Base-by-base conservation (phyloP, 2,113 vertebrate genomes). In the Mesocricetus auratus region DNA sequence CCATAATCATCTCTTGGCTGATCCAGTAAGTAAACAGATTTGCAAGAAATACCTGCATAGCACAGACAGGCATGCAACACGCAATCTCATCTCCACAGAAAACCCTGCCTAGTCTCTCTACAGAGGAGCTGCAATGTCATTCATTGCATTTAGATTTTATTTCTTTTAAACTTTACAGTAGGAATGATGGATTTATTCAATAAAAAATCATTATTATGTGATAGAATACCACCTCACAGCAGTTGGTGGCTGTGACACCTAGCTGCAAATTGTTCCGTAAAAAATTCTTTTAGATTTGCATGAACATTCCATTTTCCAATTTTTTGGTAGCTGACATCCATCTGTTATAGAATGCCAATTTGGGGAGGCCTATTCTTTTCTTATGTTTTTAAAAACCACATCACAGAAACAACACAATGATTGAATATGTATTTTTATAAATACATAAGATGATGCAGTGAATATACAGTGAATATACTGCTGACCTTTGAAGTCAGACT, bases 131-230 rank as follows among this genome's bases (percentile, higher is more conserved):
- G 0, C 36, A 78, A 56, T 36, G 22, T 53, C 36, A 31, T 26
- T 93, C 45, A 85, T 58, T 56, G 69, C 45, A 81, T 60, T 58
- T 75, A 15, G 13, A 10, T 26, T 5, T 83, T 89, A 9, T 82
- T 22, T 29, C 45, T 94, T 22, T 91, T 85, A 82, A 68, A 75
- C 33, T 33, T 58, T 58, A 64, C 12, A 42, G 19, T 21, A 88
- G 50, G 36, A 36, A 97, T 82, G 66, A 68, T 58, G n/a, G 47
- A 31, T 74, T 97, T 90, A 15, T 22, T 92, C 8, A 60, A 66
- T 69, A 81, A 33, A 79, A 93, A 82, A 13, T 71, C 53, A 69
- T 2, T 29, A 29, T 74, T 92, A 87, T 50, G 36, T 36, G 60
- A 50, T 1, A 77, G 50, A 92, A 86, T 4, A 4, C 39, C 29